A percentile compares a stretch with the other conserved stretches of the same genome.
phyloP scores from a whole-genome alignment of 2,888 invertebrate genomes.

The Altica lythri region DNA sequence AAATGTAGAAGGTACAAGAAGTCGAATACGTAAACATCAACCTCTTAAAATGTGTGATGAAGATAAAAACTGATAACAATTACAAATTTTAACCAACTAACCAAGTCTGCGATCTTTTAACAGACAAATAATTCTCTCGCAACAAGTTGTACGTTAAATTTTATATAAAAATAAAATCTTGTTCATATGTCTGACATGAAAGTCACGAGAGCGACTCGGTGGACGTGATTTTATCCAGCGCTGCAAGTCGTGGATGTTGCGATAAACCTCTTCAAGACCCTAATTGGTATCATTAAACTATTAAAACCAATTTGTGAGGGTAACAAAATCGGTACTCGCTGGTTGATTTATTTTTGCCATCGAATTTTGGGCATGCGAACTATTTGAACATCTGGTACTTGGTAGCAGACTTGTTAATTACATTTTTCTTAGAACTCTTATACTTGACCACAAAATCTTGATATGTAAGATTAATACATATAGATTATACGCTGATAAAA shows the following conservation, averaged over 20 bases:
- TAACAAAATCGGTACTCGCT: conserved; percentile 23
- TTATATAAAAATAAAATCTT: too few species aligned
- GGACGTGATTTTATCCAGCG: conserved; percentile 46
- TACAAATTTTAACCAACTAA: too few species aligned
- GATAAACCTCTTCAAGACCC: conserved; percentile 46
- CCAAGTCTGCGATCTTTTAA: too few species aligned
- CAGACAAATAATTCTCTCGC: too few species aligned
- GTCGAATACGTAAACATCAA: too few species aligned
- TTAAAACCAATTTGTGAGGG: conserved; percentile 44
- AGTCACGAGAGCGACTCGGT: conserved; percentile 49
- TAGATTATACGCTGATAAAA: too few species aligned
- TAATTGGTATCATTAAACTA: conserved; percentile 51
- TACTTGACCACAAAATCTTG: too few species aligned
- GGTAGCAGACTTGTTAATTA: conserved; percentile 4
- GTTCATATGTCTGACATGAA: neutral
- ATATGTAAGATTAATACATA: too few species aligned
- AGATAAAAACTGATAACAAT: too few species aligned
- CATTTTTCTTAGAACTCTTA: neutral
- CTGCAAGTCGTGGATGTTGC: conserved; percentile 44
- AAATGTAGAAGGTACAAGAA: too few species aligned
- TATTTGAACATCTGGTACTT: conserved; percentile 7
- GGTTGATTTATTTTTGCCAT: conserved; percentile 17
- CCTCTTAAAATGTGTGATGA: too few species aligned
- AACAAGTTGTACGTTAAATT: too few species aligned
- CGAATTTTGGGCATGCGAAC: conserved; percentile 5